A percentile compares a stretch with the other conserved stretches of the same genome.
Conservation (phyloP, 64 coral and sea anemone genomes). For the Montipora capricornis region DNA sequence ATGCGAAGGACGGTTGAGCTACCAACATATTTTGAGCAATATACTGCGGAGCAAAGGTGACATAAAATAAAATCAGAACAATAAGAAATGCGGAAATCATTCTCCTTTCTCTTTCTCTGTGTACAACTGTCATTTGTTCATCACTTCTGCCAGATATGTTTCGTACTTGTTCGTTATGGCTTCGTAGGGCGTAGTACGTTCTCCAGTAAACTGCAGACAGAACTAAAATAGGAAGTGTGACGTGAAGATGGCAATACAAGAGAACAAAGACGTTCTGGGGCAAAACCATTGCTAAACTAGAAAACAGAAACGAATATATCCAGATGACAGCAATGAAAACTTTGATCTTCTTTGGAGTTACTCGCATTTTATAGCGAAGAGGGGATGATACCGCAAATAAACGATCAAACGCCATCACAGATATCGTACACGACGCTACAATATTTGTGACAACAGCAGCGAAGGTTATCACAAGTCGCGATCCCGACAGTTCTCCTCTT, state of each 20-base stretch:
- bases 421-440: neutral
- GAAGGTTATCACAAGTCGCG: neutral
- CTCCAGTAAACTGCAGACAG: neutral
- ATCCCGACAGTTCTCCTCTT: neutral
- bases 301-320: neutral
- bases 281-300: neutral
- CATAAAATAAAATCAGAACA: neutral
- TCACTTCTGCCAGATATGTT: neutral
- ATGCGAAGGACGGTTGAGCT: neutral
- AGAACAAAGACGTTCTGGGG: neutral
- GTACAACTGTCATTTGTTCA: neutral
- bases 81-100: slow-evolving; percentile 17
- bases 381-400: neutral
- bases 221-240: neutral
- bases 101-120: neutral
- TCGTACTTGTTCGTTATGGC: neutral
- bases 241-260: slow-evolving; percentile 6
- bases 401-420: slow-evolving; percentile 10
- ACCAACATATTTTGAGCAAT: neutral
- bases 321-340: neutral
- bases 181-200: neutral
- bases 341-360: neutral
- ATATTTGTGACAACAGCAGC: slow-evolving; percentile 3
- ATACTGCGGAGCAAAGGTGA: neutral
- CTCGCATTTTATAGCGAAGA: neutral